Conservation (phyloP, 2,113 vertebrate species). For the Neoarius graeffei region DNA sequence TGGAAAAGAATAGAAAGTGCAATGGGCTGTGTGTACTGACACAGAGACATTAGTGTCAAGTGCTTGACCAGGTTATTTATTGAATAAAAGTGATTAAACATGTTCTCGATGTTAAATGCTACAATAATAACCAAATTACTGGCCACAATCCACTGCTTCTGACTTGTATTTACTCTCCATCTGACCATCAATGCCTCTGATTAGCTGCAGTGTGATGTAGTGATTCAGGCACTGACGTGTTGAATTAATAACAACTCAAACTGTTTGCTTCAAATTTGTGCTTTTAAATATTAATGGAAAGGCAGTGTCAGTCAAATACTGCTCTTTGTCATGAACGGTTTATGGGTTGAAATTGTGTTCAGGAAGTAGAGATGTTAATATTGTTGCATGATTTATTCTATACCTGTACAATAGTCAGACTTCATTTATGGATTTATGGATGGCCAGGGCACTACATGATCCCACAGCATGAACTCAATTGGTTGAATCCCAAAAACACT, state of each 20-base stretch:
- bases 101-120: neutral
- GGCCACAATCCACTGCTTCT: neutral
- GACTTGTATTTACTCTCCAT: neutral
- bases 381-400: neutral
- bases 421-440: neutral
- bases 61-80: neutral
- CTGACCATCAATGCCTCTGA: neutral
- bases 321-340: conserved; percentile 50
- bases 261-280: conserved; percentile 62
- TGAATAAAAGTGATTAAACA: neutral
- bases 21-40: neutral
- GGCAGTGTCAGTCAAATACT: conserved; percentile 60
- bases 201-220: conserved; percentile 3
- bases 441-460: neutral
- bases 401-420: neutral
- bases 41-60: neutral
- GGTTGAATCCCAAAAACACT: neutral
- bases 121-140: neutral
- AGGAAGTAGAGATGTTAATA: neutral
- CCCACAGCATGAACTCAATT: neutral
- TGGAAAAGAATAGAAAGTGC: neutral
- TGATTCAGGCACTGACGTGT: neutral
- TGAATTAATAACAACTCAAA: conserved; percentile 4
- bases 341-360: neutral
- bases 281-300: conserved; percentile 68